Evolutionary conservation across 2,113 vertebrate genomes (phyloP).

Genomic region (Diadophis punctatus): DNA sequence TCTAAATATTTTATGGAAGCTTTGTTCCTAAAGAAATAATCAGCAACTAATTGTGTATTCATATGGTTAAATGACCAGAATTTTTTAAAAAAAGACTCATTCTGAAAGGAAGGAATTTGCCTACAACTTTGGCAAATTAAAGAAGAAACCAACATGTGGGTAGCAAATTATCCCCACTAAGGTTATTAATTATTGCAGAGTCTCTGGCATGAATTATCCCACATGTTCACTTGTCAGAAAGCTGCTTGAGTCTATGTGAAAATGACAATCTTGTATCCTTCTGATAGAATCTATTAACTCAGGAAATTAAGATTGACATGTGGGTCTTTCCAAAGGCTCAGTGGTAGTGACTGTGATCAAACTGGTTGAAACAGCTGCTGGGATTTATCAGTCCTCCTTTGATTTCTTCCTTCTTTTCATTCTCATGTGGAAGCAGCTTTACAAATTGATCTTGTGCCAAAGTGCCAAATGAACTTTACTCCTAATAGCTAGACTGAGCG

Average conservation of each 20-base stretch:
- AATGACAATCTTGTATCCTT: constrained; percentile 24
- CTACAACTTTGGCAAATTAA: neutral
- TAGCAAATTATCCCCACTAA: neutral
- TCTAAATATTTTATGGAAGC: neutral
- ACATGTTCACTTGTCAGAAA: neutral
- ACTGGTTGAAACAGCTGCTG: constrained; percentile 35
- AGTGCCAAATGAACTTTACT: constrained; percentile 30
- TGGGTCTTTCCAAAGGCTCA: constrained; percentile 11
- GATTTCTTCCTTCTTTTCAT: constrained; percentile 23
- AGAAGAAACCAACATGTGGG: neutral
- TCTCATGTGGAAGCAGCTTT: constrained; percentile 34
- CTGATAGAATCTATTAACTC: constrained; percentile 29
- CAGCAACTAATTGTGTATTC: fast-evolving
- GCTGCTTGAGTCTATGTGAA: neutral
- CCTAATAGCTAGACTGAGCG: constrained; percentile 20
- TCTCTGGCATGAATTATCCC: neutral
- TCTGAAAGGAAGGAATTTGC: neutral
- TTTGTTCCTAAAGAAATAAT: neutral
- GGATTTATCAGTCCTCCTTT: neutral
- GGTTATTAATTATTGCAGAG: constrained; percentile 3
- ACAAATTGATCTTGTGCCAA: constrained; percentile 8
- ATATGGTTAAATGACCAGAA: neutral
- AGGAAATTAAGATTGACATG: constrained; percentile 1
- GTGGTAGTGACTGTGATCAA: constrained; percentile 25
- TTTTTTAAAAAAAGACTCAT: neutral